Base-by-base conservation (phyloP, 2,888 invertebrate genomes). In the Cyrtodaria siliqua region DNA sequence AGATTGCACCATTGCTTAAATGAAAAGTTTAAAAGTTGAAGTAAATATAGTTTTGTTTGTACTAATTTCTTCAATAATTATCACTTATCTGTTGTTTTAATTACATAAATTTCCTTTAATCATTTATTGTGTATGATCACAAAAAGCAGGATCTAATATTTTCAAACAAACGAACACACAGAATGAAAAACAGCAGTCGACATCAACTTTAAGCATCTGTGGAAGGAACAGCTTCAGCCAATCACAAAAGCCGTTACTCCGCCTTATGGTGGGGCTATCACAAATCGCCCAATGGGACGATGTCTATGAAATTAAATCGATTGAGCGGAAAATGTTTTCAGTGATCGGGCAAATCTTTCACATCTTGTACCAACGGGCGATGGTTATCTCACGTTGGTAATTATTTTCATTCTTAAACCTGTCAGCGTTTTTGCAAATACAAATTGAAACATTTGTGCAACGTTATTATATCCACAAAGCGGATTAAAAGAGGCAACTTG, bases 391-490 rank as follows among this genome's bases (percentile, higher is more conserved):
- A 59, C 56, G 40, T 59, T 49, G 76, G 68, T 80, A 80, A 80
- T 80, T 76, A 80, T 76, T 76, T 80, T 72, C 75, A 75, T 79
- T 75, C 71, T 74, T 40, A 33, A 40, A 47, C 52, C 67, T 67
- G 70, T 70, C 70, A 70, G 53, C 42, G 47, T 56, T 57, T 33
- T 49, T 47, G 59, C 38, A 61, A 57, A 71, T 63, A 67, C 74
- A 79, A 74, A 74, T 74, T 71, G 70, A 62, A 70, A 71, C 79
- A 79, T 79, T 79, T 74, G 79, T 63, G 67, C 42, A 38, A 62
- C 71, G 60, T 79, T 74, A 74, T 57, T 79, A 38, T 55, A 27
- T 23, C 67, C 71, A 61, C 47, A 61, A 64, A 67, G 76, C 44
- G 67, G 76, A 70, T 76, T 52, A 23, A 33, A 55, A 56, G 56